Base-by-base conservation (phyloP, 2,888 invertebrate genomes). In the Cephus spinipes region DNA sequence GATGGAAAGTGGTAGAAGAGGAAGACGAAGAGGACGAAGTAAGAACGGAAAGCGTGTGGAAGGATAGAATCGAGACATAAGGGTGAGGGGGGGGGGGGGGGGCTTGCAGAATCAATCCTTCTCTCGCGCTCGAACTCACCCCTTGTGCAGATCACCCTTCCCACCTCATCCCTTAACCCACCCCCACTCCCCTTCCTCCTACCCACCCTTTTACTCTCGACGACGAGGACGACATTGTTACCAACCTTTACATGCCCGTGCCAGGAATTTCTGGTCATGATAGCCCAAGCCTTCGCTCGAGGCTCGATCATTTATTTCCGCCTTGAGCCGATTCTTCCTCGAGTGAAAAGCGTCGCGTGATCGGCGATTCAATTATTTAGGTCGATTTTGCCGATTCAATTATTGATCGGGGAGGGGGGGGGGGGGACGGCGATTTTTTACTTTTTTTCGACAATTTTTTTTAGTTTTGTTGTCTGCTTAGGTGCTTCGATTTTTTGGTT, bases 191-290 rank as follows among this genome's bases (percentile, higher is more conserved):
- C 11, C 33, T 6, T 32, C 30, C 76, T 33, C 30, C 23, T 30
- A 11, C 12, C n/a, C 31, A 35, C 69, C 36, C 75, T 23, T 12
- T 69, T n/a, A 15, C 75, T 77, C 77, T 69, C 69, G n/a, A 36
- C 74, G 69, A 74, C 77, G 75, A 77, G 77, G 77, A 75, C 74
- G 77, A 77, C 77, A 77, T 77, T 77, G 77, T 77, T 77, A 77
- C 77, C 77, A 77, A 68, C 75, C 77, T 75, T 73, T 77, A 75
- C 77, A 77, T 77, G 75, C 77, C 74, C 77, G 77, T 77, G 77
- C 77, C 74, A 77, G 77, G 77, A 77, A 77, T 77, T 40, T 77
- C 77, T 75, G 77, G 74, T 74, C 77, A 75, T 77, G 77, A 77
- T 77, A 77, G 77, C 75, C 15, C 40, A 1, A 15, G 40, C 40